Conservation (phyloP, 2,113 vertebrate species). For the Turnix velox region DNA sequence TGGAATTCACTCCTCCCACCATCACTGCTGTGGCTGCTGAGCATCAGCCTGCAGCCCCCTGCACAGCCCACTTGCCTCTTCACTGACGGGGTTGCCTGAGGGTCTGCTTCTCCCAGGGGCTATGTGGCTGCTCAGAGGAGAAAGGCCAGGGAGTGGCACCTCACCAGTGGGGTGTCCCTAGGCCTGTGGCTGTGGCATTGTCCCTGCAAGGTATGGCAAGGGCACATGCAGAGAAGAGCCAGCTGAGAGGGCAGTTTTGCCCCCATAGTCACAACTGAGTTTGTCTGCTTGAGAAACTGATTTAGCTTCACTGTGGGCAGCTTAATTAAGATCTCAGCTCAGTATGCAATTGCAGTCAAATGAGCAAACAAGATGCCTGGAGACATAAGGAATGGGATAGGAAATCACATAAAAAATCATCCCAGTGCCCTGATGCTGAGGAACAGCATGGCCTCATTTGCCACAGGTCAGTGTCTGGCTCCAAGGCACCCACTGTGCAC, state of each 20-base stretch:
- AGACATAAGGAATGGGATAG: background rate
- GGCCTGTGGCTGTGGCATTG: fast-evolving
- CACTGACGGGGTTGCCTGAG: fast-evolving
- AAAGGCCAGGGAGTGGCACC: background rate
- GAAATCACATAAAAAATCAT: background rate
- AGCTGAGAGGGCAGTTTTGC: background rate
- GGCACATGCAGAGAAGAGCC: background rate
- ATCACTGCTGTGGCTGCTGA: background rate
- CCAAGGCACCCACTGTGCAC: fast-evolving
- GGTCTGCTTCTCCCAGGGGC: background rate
- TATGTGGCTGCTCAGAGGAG: too few species aligned
- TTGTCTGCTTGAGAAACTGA: background rate
- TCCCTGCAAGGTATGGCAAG: fast-evolving
- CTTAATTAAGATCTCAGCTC: background rate
- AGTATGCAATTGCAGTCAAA: background rate
- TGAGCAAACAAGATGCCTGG: background rate
- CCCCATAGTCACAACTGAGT: fast-evolving
- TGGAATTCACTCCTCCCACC: fast-evolving
- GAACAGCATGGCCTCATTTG: background rate
- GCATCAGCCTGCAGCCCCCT: background rate
- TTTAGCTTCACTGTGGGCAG: background rate
- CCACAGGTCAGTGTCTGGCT: background rate
- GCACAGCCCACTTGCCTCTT: background rate
- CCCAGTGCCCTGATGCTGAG: background rate
- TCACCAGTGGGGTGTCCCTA: fast-evolving